Evolutionary conservation across 2,888 invertebrate genomes (phyloP).

Genomic region (Poecilobothrus nobilitatus): DNA sequence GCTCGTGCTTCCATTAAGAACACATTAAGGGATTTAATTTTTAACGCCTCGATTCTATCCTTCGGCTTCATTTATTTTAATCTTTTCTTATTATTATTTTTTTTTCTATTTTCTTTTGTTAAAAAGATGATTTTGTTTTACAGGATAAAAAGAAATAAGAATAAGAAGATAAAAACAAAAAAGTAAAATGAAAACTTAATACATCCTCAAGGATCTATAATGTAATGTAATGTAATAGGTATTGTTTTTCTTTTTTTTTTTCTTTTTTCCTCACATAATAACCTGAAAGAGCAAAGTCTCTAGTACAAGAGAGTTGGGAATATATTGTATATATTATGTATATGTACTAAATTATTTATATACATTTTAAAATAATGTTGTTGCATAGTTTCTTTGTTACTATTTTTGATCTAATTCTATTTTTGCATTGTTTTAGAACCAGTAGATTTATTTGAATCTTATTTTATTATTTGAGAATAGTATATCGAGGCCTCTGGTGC

Average conservation of each 20-base stretch:
- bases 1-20: constrained; percentile 6
- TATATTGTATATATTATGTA: too few relatives aligned
- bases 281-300: neutral
- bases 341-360: too few relatives aligned
- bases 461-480: too few relatives aligned
- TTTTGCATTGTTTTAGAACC: too few relatives aligned
- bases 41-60: neutral
- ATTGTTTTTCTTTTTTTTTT: neutral
- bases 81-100: neutral
- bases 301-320: too few relatives aligned
- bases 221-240: neutral
- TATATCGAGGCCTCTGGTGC: too few relatives aligned
- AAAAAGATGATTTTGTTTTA: neutral
- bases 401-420: too few relatives aligned
- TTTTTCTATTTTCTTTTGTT: neutral
- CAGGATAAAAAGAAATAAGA: neutral
- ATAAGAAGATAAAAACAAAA: neutral
- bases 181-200: neutral
- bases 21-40: constrained; percentile 6
- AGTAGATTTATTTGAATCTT: too few relatives aligned
- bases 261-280: neutral
- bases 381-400: too few relatives aligned
- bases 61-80: neutral
- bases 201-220: neutral
- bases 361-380: too few relatives aligned